Evolutionary conservation across 2,113 vertebrate genomes (phyloP).

Genomic region (Oncorhynchus masou): DNA sequence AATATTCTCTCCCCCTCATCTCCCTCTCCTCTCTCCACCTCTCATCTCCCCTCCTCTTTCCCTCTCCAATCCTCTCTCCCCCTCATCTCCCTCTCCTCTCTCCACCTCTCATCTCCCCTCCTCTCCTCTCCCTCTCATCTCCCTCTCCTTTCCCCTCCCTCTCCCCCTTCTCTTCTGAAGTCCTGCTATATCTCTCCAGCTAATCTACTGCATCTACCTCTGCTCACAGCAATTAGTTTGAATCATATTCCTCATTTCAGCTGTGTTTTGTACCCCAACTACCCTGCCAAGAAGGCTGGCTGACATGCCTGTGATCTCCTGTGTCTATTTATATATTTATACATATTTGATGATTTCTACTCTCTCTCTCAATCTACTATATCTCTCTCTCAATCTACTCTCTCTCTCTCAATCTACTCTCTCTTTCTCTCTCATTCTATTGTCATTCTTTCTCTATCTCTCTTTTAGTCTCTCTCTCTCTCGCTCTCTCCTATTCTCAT

Average conservation of each 20-base stretch:
- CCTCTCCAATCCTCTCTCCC: no score
- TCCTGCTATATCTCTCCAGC: conserved; percentile 28
- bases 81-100: no score
- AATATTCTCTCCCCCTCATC: no score
- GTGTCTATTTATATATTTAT: conserved; percentile 50
- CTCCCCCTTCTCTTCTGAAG: conserved; percentile 26
- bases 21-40: no score
- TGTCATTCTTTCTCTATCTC: no score
- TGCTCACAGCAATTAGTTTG: conserved; percentile 65
- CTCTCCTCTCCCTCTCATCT: no score
- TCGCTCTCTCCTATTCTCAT: background rate
- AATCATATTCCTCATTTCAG: conserved; percentile 54
- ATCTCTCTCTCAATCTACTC: background rate
- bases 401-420: no score
- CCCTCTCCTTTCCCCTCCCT: background rate
- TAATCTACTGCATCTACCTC: conserved; percentile 59
- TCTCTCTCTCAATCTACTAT: no score
- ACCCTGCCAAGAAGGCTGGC: conserved; percentile 21
- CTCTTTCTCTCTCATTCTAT: no score
- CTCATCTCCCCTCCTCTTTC: no score
- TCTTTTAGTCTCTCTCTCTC: background rate
- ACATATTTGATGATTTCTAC: conserved; percentile 29
- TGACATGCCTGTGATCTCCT: conserved; percentile 47
- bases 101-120: no score
- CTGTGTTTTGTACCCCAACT: conserved; percentile 38